phyloP scores from a whole-genome alignment of 2,113 vertebrate species.

The Sciurus niger region DNA sequence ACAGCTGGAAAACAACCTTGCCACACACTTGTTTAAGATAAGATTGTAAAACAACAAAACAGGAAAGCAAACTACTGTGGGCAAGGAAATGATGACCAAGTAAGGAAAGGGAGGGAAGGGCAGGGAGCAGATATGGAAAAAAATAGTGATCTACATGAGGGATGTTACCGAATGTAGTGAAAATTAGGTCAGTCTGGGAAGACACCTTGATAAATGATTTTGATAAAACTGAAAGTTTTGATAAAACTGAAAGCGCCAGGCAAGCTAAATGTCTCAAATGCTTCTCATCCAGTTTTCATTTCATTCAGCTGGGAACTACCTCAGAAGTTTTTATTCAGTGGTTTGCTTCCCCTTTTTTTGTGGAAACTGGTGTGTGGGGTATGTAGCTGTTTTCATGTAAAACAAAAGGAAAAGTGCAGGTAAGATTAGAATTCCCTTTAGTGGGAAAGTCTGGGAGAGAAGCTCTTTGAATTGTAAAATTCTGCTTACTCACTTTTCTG shows the following conservation, averaged over 20 bases:
- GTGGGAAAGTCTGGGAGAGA: neutral
- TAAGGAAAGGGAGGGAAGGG: no score
- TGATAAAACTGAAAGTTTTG: conserved; percentile 19
- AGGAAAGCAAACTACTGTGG: neutral
- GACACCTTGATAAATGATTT: conserved; percentile 21
- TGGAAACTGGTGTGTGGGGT: neutral
- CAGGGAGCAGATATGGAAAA: neutral
- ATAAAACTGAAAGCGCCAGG: conserved; percentile 10
- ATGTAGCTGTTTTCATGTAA: neutral
- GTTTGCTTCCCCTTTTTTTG: neutral
- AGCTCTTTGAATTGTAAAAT: neutral
- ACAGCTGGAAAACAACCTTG: neutral
- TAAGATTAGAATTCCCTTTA: neutral
- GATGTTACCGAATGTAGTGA: neutral
- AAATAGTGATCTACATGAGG: neutral
- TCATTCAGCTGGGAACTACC: conserved; percentile 47
- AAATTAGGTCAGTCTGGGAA: neutral
- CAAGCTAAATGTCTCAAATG: neutral
- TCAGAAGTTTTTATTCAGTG: neutral
- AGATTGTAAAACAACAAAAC: neutral
- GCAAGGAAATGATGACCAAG: neutral
- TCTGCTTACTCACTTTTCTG: neutral
- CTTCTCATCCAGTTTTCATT: neutral
- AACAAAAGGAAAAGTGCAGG: neutral
- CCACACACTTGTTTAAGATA: neutral